Evolutionary conservation across 37 sponge, comb jelly and placozoan species (phyloP), one percentile per base, ranked within the genome.

Genomic region (Axinella damicornis): DNA sequence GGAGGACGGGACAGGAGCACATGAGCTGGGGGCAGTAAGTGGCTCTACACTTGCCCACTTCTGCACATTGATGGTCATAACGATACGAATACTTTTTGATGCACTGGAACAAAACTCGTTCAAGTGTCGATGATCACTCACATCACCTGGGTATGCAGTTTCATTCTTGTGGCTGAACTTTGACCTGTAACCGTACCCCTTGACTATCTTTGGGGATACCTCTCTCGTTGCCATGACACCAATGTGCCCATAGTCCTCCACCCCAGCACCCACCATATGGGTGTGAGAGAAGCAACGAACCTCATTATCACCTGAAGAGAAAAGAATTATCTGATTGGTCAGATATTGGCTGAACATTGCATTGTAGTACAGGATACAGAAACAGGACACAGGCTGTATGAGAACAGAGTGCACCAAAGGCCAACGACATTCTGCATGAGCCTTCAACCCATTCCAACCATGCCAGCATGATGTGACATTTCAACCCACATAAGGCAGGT

Each of bases 221-320:
- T 54, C 27, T 56, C 68, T 52, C 0, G 76, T 41, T 24, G 90
- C 68, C 90, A 89, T 89, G 20, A 77, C 55, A 12, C 90, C 80
- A 41, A 89, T 70, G 65, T 87, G 74, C 0, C 90, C 90, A 77
- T 83, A 89, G 79, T 89, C 90, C 25, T 20, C 36, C 46, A 73
- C 72, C 0, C 90, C 90, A 58, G 90, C 76, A 32, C 90, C 90
- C 68, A 89, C 60, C 90, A 89, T 77, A 79, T 89, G 90, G 5
- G 90, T 89, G 73, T 89, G 90, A 22, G 90, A 89, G 74, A 89
- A 89, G 57, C 90, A 89, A n/a, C 66, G 28, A 19, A 89, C 83
- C 56, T 39, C 61, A 61, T 83, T 71, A 36, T 89, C 90, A 62
- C 66, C 87, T 86, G 64, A 0, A 33, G 15, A 54, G 13, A 69